Evolutionary conservation across 2,797 vertebrate species (phyloP).

Genomic region (Takifugu rubripes): DNA sequence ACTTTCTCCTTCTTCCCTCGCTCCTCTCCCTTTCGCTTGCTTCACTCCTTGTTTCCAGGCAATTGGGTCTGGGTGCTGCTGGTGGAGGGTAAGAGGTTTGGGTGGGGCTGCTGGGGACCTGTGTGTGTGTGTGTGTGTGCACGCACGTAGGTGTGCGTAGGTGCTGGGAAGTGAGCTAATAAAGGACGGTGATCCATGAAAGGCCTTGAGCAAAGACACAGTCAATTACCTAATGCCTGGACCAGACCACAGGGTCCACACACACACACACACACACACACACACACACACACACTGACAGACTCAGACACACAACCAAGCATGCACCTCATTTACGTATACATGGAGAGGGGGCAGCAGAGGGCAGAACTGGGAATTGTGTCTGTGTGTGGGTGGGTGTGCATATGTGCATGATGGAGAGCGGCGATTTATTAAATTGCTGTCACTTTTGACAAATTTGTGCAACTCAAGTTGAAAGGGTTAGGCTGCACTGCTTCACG

Average conservation of each 20-base stretch:
- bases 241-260: conserved; percentile 70
- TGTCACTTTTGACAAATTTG: conserved; percentile 84
- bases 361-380: conserved; percentile 71
- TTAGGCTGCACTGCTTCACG: conserved; percentile 49
- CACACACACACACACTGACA: conserved; percentile 54
- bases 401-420: conserved; percentile 68
- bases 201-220: conserved; percentile 83
- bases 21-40: conserved; percentile 54
- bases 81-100: conserved; percentile 67
- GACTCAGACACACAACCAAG: conserved; percentile 38
- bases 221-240: conserved; percentile 84
- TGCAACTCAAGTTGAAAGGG: conserved; percentile 71
- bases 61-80: conserved; percentile 74
- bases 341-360: conserved; percentile 70
- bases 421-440: conserved; percentile 80
- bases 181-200: conserved; percentile 84
- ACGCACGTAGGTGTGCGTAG: conserved; percentile 30
- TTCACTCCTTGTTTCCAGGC: conserved; percentile 77
- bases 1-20: conserved; percentile 52
- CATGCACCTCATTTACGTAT: conserved; percentile 78
- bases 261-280: conserved; percentile 53
- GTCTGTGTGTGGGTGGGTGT: conserved; percentile 67
- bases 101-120: conserved; percentile 77
- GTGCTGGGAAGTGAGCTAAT: conserved; percentile 79
- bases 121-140: conserved; percentile 30